Evolutionary conservation across 2,888 invertebrate genomes (phyloP).

Genomic region (Toxonevra muliebris): DNA sequence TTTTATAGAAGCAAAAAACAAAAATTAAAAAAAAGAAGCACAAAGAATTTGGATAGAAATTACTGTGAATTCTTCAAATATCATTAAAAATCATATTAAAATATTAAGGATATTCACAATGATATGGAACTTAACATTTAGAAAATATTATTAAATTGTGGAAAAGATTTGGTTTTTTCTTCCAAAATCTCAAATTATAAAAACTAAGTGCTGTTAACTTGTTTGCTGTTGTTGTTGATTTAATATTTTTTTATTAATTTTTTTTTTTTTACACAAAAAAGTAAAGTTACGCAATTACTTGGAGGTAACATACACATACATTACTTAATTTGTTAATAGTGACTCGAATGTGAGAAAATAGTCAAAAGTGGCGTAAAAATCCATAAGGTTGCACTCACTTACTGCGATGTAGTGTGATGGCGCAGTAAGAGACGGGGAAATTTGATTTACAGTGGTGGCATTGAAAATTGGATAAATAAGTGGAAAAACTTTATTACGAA

Average conservation of each 20-base stretch:
- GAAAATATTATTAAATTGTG: too few relatives aligned
- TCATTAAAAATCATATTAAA: conserved; percentile 2
- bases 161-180: too few relatives aligned
- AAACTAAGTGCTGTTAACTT: neutral
- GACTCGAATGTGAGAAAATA: neutral
- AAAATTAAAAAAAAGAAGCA: neutral
- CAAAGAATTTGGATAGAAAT: conserved; percentile 2
- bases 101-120: too few relatives aligned
- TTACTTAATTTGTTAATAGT: too few relatives aligned
- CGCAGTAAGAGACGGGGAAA: neutral
- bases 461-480: neutral
- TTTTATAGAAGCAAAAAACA: conserved; percentile 18
- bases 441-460: neutral
- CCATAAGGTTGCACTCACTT: neutral
- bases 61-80: neutral
- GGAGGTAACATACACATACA: neutral
- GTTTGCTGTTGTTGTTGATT: neutral
- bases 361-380: neutral
- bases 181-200: too few relatives aligned
- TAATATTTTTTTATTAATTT: neutral
- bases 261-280: neutral
- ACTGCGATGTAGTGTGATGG: neutral
- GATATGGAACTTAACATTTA: too few relatives aligned
- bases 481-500: too few relatives aligned
- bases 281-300: neutral